Evolutionary conservation across 35 echinoderm and acorn worm species (phyloP), one percentile per base, ranked within the genome.

Genomic region (Strongylocentrotus purpuratus): DNA sequence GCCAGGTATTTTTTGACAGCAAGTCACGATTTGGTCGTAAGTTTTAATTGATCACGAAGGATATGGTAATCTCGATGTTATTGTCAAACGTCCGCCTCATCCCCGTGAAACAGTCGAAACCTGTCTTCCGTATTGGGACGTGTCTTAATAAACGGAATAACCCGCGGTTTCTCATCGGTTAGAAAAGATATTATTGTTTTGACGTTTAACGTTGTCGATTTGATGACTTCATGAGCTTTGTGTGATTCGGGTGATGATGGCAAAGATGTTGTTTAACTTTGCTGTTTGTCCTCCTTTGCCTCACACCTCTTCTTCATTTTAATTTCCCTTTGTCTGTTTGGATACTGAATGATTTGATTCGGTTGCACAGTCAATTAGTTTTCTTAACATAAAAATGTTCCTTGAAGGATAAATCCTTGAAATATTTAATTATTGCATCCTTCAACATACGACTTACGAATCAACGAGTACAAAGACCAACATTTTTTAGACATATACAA

Each of bases 31-130:
- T 28, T 3, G 20, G 65, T 78, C 65, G 65, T 78, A 28, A 78
- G 20, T 78, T 78, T 78, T 78, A 78, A 78, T 78, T 78, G 65
- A 78, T 78, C 28, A 78, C 65, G 65, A 78, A 78, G 65, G 65
- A 78, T 78, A n/a, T 78, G 65, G 22, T 78, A 78, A 78, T 78
- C 28, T 78, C 1, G 65, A 28, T 78, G 65, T 78, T 78, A 78
- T 78, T 78, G 65, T 78, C 65, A 78, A 78, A 78, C 65, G 28
- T 78, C 22, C 20, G 18, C 4, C 22, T n/a, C 22, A 70, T 70
- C 61, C 61, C 61, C 20, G 5, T 22, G 4, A 78, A 78, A 78
- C 65, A 78, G 20, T 70, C 65, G 65, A 78, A 78, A 78, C 22
- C 11, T 7, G 28, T 9, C 50, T 10, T 55, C 22, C 15, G 65